phyloP scores from a whole-genome alignment of 2,888 invertebrate species.

The Ophion obscuratus region DNA sequence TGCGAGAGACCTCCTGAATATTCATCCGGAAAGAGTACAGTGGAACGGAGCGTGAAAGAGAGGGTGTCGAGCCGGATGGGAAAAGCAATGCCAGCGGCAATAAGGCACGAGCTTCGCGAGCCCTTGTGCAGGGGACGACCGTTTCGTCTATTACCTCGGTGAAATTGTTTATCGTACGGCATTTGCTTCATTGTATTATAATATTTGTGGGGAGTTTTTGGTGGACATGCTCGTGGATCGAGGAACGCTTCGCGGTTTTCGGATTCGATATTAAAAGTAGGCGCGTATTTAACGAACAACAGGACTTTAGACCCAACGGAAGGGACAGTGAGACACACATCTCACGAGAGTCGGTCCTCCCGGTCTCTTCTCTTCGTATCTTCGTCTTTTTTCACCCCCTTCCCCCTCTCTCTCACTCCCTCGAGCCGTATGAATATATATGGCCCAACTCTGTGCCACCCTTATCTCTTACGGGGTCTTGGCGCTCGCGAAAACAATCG shows the following conservation, averaged over 20 bases:
- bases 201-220: constrained; percentile 47
- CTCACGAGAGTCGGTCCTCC: neutral
- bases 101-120: constrained; percentile 43
- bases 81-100: constrained; percentile 26
- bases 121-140: neutral
- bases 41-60: constrained; percentile 39
- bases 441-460: constrained; percentile 58
- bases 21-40: constrained; percentile 65
- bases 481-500: constrained; percentile 71
- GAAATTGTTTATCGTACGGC: constrained; percentile 64
- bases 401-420: constrained; percentile 14
- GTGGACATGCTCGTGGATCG: neutral
- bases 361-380: neutral
- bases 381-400: constrained; percentile 4
- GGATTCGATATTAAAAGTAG: neutral
- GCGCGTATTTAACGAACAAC: neutral
- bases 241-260: neutral
- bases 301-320: neutral
- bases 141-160: constrained; percentile 47
- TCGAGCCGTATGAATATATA: constrained; percentile 49
- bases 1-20: constrained; percentile 65
- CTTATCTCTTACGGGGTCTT: constrained; percentile 70
- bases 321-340: neutral
- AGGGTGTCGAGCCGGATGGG: constrained; percentile 7
- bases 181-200: constrained; percentile 52